Evolutionary conservation across 2,888 invertebrate genomes (phyloP).

Genomic region (Strigamia transsilvanica): DNA sequence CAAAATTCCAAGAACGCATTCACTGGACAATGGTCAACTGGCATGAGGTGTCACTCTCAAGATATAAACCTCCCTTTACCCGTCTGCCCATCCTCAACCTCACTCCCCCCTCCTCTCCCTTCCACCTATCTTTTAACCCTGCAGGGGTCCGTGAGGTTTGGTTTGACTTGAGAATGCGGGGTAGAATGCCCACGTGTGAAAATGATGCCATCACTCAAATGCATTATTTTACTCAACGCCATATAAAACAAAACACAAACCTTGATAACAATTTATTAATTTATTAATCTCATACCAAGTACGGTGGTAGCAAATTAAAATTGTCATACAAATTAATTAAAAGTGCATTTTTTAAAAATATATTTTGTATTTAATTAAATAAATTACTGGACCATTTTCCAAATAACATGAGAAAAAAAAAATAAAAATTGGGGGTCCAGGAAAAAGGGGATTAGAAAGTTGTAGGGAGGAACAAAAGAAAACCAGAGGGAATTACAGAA

Average conservation of each 20-base stretch:
- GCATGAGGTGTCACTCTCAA: slow-evolving; percentile 38
- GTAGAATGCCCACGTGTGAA: slow-evolving; percentile 34
- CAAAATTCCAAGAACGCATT: slow-evolving; percentile 35
- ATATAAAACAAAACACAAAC: background rate
- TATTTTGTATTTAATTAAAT: too few species aligned
- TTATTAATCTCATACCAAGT: too few species aligned
- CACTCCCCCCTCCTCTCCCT: background rate
- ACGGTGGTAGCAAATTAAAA: too few species aligned
- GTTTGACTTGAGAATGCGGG: slow-evolving; percentile 34
- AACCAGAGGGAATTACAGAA: slow-evolving; percentile 38
- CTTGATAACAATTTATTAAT: background rate
- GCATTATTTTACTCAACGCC: slow-evolving; percentile 4
- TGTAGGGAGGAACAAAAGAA: background rate
- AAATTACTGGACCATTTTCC: background rate
- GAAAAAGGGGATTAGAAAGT: slow-evolving; percentile 10
- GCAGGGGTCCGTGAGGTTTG: slow-evolving; percentile 17
- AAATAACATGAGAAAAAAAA: slow-evolving; percentile 11
- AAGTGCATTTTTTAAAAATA: too few species aligned
- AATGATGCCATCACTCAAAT: slow-evolving; percentile 34
- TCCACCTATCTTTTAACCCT: slow-evolving; percentile 31
- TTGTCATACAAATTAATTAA: background rate
- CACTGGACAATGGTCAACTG: slow-evolving; percentile 38
- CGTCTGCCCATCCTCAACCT: slow-evolving; percentile 28
- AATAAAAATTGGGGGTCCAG: background rate
- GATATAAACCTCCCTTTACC: slow-evolving; percentile 28